Evolutionary conservation across 2,797 vertebrate genomes (phyloP).

Genomic region (Pitangus sulphuratus): DNA sequence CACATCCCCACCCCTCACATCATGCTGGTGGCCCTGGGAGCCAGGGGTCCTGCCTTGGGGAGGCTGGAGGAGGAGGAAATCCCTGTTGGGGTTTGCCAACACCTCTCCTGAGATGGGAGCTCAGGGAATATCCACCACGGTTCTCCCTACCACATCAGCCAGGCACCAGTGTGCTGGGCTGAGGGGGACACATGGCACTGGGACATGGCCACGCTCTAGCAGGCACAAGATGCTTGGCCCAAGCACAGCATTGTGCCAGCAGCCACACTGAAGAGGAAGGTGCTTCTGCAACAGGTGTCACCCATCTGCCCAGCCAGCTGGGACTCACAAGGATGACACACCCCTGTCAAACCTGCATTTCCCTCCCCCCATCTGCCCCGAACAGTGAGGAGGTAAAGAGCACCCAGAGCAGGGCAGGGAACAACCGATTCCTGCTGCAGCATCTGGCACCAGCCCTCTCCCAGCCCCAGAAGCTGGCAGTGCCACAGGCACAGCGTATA

Average conservation of each 20-base stretch:
- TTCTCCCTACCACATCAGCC: neutral
- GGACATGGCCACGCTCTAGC: neutral
- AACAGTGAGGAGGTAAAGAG: neutral
- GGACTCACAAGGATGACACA: neutral
- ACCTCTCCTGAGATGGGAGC: neutral
- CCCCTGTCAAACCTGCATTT: accelerated
- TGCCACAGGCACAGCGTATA: accelerated
- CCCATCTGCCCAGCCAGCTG: accelerated
- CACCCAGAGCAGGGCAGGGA: neutral
- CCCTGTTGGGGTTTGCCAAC: neutral
- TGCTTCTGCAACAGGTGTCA: neutral
- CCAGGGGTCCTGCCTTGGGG: neutral
- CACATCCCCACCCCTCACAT: neutral
- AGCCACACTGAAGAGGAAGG: neutral
- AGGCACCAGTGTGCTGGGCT: neutral
- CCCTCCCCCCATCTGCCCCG: accelerated
- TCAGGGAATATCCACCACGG: accelerated
- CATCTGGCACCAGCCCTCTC: neutral
- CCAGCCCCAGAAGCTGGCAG: neutral
- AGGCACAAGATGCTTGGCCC: neutral
- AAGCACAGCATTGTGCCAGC: neutral
- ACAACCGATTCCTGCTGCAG: neutral
- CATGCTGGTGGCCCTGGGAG: neutral
- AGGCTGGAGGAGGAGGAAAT: neutral
- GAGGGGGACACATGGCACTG: neutral